Conservation (phyloP, 64 coral and sea anemone genomes). For the Platygyra sinensis region DNA sequence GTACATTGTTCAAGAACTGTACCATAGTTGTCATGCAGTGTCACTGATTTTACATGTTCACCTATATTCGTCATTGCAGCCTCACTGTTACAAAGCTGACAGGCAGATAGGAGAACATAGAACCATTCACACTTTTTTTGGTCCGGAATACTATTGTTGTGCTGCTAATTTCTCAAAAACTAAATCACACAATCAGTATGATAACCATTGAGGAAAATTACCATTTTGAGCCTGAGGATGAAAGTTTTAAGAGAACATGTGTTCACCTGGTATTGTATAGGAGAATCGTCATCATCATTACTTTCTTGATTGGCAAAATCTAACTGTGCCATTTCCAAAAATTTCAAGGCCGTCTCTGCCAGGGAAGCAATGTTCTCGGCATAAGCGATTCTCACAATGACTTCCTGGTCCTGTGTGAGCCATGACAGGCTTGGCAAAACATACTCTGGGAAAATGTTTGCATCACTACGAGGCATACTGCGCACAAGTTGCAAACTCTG, state of each 20-base stretch:
- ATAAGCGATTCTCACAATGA: constrained; percentile 92
- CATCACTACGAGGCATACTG: constrained; percentile 81
- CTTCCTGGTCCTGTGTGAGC: constrained; percentile 85
- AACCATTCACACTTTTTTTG: no score
- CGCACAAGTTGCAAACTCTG: constrained; percentile 85
- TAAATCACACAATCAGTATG: no score
- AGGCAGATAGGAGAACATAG: no score
- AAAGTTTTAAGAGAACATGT: background rate
- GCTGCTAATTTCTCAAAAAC: no score
- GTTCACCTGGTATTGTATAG: constrained; percentile 90
- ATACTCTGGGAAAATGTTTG: constrained; percentile 97
- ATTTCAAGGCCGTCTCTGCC: constrained; percentile 98
- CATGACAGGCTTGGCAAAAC: constrained; percentile 80
- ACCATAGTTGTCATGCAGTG: no score
- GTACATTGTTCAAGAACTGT: no score
- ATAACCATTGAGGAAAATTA: no score
- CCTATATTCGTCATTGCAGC: no score
- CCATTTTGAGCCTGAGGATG: background rate
- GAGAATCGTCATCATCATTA: constrained; percentile 64
- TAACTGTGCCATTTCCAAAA: constrained; percentile 96
- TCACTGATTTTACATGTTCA: no score
- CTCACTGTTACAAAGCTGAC: no score
- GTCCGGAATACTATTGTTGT: no score
- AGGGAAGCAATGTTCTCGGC: constrained; percentile 97
- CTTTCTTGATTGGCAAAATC: constrained; percentile 68